Base-by-base conservation (phyloP, 2,113 vertebrate species). In the Xyliphius kryptos region DNA sequence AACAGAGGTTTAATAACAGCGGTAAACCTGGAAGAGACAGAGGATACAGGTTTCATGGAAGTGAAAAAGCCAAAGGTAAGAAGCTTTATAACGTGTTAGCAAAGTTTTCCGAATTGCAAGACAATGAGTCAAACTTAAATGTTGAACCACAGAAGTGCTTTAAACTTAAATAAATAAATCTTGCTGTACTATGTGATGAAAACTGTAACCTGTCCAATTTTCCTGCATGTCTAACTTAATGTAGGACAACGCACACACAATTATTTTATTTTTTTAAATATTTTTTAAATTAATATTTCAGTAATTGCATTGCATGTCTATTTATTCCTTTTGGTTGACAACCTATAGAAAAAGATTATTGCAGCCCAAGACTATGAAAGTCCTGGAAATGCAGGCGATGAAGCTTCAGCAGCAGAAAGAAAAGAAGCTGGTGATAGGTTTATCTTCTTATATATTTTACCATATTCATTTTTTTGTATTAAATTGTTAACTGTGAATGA, bases 41-140 rank as follows among this genome's bases (percentile, higher is more conserved):
- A 68, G 7, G 32, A 15, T 17, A 32, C 13, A 21, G 1, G 15
- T 40, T 70, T 68, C n/a, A 48, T 73, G 69, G 73, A 81, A 43
- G 71, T 19, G 20, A 76, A 62, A 47, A 77, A 68, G 53, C 56
- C 65, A 37, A 56, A 73, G 77, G 81, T 83, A 82, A 77, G 16
- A 51, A 46, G 13, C 6, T 48, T 44, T 22, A 58, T 40, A 15
- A 56, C 19, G 10, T 11, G 32, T 36, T 41, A 16, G 49, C 22
- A 13, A 56, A 13, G 17, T 38, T 41, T 20, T 56, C 5, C 17
- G 7, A 58, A 12, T 4, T 46, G 44, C 3, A 9, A 32, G 4
- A 5, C 4, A 32, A 32, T 32, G 26, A 32, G 26, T 32, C 26
- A 6, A 26, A 3, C 22, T 26, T 26, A 26, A 32, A 32, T 32